Evolutionary conservation across 2,113 vertebrate genomes (phyloP), one percentile per base, ranked within the genome.

Genomic region (Corythornis vintsioides): DNA sequence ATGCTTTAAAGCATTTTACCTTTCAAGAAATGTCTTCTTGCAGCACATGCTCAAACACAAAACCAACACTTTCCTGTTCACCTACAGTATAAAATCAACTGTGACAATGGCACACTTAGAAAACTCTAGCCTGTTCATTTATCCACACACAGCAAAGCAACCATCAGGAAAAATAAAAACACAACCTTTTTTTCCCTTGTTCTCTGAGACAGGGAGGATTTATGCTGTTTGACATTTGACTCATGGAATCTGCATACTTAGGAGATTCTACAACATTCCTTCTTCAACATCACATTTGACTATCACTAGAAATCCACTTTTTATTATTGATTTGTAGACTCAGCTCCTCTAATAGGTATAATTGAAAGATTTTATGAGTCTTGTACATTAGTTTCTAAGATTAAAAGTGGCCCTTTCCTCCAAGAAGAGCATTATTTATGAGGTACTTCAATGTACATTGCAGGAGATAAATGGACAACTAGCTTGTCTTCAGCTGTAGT

Each of bases 391-490:
- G 22, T 71, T 71, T 40, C 47, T 79, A 76, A 82, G 47, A 92
- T 90, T 84, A 83, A 86, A 78, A 86, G 43, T 79, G 67, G 20
- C 6, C 29, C 20, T 77, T 91, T 90, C 47, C n/a, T 92, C 59
- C 56, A 89, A 67, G 71, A 90, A 73, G 38, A 79, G 29, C 17
- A 40, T 73, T 85, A 87, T 78, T 93, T 91, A 89, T 87, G 33
- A 66, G 31, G 82, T 83, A 88, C 75, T 67, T 75, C 21, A 83
- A 61, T 56, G 60, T 19, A 66, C 43, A 74, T 64, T 85, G 25
- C 60, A 79, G 56, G n/a, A 95, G 74, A 85, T 83, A 93, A 92
- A 90, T 77, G 66, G 86, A 77, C 47, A 71, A 35, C 55, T 66
- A 85, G 38, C 29, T 56, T 48, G n/a, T 86, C 52, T 93, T 92